Evolutionary conservation across 53 echinoderm and acorn worm genomes (phyloP), one percentile per base, ranked within the genome.

Genomic region (Luidia sarsii): DNA sequence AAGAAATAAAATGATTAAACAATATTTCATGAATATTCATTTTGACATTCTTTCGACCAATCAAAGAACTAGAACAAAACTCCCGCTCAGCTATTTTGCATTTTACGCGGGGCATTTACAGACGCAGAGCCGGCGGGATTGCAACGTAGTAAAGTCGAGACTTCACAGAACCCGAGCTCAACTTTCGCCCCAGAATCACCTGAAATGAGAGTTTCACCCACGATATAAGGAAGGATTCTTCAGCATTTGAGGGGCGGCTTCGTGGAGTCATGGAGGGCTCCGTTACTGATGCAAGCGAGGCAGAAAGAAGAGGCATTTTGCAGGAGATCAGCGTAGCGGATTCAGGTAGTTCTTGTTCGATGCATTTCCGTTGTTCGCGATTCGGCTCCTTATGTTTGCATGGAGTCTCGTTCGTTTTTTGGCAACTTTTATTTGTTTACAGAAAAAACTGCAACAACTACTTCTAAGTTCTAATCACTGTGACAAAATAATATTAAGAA

Each of bases 81-180:
- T 46, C 77, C 48, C 46, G 60, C 61, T 77, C 19, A 9, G 41
- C 6, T 31, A 61, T 18, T 77, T 77, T 61, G 57, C 77, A 77
- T 77, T 77, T 77, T 77, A 77, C 77, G 77, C 77, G 77, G 77
- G 77, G 77, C 30, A 75, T 75, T 75, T 60, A 75, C 75, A 33
- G 77, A 31, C 7, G 31, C 32, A 63, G 30, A 27, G 21, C 21
- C 22, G 64, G 37, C 36, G 64, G 62, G 62, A 16, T 9, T 33
- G 3, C 34, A 59, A 24, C 51, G 8, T 4, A 33, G 35, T 2
- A 16, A 10, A 3, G 25, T 3, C 33, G 52, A 34, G 21, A 35
- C 8, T 22, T 2, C 15, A 23, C n/a, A 21, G 39, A 57, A 39
- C 14, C 6, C 7, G 55, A 74, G 7, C 54, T 27, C 4, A 37